These are phyloP conservation scores for Percopsis omiscomaycus DNA, from an alignment of 2,797 vertebrate species.

Conservation along the genomic window DNA sequence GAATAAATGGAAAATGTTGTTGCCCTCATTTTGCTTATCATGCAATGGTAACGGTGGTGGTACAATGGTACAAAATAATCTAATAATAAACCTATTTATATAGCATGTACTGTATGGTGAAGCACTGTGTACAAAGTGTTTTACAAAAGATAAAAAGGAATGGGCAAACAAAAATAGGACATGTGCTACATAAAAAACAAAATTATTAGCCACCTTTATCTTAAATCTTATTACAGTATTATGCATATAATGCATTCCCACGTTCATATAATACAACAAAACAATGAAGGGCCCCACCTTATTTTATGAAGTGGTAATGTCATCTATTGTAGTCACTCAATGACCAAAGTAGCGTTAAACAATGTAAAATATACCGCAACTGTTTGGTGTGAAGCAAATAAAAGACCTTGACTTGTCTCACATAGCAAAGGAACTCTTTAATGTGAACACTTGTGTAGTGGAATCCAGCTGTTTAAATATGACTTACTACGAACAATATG, in stretches of 20 bases:
- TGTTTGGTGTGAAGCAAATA: slow-evolving; percentile 6
- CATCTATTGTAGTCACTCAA: not conserved
- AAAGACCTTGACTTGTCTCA: slow-evolving; percentile 1
- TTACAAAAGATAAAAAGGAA: no score
- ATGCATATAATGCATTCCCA: slow-evolving; percentile 23
- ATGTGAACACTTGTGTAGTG: slow-evolving; percentile 5
- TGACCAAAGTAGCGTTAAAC: slow-evolving; percentile 1
- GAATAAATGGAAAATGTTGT: not conserved
- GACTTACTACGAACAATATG: no score
- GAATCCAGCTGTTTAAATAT: not conserved
- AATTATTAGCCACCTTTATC: no score
- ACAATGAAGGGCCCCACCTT: slow-evolving; percentile 4
- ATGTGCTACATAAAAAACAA: no score
- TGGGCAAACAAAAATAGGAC: no score
- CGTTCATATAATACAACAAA: slow-evolving; percentile 1
- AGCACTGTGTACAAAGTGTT: no score
- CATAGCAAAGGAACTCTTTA: slow-evolving; percentile 5
- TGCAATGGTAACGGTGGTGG: no score
- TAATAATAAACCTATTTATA: no score
- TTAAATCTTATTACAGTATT: not conserved
- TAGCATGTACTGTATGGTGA: no score
- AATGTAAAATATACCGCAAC: not conserved
- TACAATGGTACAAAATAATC: no score
- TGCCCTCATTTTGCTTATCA: not conserved
- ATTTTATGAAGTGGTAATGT: not conserved